Evolutionary conservation across 1,140 invertebrate genomes (phyloP).

Genomic region (Rhopalosiphum maidis): DNA sequence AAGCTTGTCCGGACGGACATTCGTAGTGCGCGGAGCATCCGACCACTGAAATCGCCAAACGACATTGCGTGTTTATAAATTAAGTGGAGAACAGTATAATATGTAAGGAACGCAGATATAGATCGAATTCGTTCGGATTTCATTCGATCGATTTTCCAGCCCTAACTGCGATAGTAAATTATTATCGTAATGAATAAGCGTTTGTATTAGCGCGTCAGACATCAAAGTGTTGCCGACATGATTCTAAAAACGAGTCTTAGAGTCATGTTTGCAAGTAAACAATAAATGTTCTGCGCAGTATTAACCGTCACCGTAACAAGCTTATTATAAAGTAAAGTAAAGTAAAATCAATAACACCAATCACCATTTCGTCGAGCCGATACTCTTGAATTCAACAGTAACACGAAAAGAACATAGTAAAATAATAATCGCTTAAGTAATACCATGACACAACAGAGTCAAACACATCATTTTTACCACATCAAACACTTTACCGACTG

Average conservation of each 20-base stretch:
- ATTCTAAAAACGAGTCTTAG: constrained; percentile 43
- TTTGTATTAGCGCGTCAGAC: background rate
- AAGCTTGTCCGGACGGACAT: constrained; percentile 77
- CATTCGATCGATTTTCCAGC: background rate
- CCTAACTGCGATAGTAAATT: background rate
- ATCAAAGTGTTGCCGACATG: constrained; percentile 27
- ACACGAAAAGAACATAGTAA: background rate
- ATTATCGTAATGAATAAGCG: background rate
- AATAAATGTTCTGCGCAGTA: background rate
- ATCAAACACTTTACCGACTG: background rate
- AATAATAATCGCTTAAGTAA: constrained; percentile 35
- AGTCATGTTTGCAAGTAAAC: constrained; percentile 44
- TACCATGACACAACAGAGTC: constrained; percentile 49
- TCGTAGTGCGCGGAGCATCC: constrained; percentile 74
- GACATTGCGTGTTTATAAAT: background rate
- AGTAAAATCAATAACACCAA: constrained; percentile 39
- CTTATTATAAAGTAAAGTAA: background rate
- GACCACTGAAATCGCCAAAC: constrained; percentile 66
- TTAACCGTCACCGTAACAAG: constrained; percentile 34
- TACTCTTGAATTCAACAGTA: constrained; percentile 41
- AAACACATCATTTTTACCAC: constrained; percentile 57
- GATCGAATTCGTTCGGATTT: background rate
- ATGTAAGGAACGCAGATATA: background rate
- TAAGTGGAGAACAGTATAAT: background rate
- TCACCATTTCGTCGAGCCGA: constrained; percentile 55